Base-by-base conservation (phyloP, 1,140 invertebrate genomes). In the silkworm (Bombyx mori) region DNA sequence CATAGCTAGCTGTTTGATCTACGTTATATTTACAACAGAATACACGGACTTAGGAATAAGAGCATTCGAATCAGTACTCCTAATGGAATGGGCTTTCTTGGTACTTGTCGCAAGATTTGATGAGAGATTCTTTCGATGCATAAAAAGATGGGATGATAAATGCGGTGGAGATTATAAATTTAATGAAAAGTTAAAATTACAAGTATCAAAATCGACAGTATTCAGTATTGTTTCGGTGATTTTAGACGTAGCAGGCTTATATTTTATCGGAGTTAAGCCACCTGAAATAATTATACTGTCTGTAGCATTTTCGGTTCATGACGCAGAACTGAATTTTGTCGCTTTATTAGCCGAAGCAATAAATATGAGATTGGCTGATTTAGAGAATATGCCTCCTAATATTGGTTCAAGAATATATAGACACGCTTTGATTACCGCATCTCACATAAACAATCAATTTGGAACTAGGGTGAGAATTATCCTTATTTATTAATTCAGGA, bases 381-480 rank as follows among this genome's bases (percentile, higher is more conserved):
- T 73, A 8, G 56, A 65, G 0, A 44, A 57, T 42, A 51, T 58
- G 1, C 45, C 54, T 52, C 48, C 59, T 0, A 62, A 56, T 50
- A 44, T 49, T 18, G 73, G 69, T 6, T 68, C 66, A 6, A 69
- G 61, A 46, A 47, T 75, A 6, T 81, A 75, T 43, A 63, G 71
- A 42, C 63, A 75, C 50, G 44, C 77, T 9, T 50, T 81, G 10
- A 61, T 74, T 42, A 54, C 68, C 43, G 52, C 69, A 1, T 61
- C 67, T 7, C 60, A 73, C 58, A 57, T 81, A 7, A 68, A 70
- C 56, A 69, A 74, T 53, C 69, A 77, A 48, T 77, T 62, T 53
- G 66, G 59, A 57, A 46, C 62, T n/a, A 60, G 55, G 44, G 77
- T 77, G 57, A 72, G 66, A 35, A 35, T 35, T 35, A 35, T 35